Base-by-base conservation (phyloP, 1,140 invertebrate genomes). In the Drosophila neocordata region DNA sequence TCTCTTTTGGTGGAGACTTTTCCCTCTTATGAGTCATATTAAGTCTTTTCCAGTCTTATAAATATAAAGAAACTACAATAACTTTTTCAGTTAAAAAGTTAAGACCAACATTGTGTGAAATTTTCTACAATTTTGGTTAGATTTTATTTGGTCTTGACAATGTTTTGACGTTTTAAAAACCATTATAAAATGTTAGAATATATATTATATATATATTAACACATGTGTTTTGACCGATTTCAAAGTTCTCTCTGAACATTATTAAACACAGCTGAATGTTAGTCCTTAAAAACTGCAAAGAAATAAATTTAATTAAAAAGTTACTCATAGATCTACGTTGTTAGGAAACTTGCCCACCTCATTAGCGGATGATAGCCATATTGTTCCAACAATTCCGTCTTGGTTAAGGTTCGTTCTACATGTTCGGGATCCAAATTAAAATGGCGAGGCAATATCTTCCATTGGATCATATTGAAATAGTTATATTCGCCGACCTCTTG, bases 401-500 rank as follows among this genome's bases (percentile, higher is more conserved):
- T 83, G 51, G 79, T 69, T 7, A 79, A 20, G 8, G 83, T 88
- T 2, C 69, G 60, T 13, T 88, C 83, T 31, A 88, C 20, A 4
- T 77, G 56, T 0, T 72, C 65, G 48, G 79, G 73, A 8, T 61
- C 44, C 11, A 88, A 62, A 15, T 79, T 52, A n/a, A 88, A 88
- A 15, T 67, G 51, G 0, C 79, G 76, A 0, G 69, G 51, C 35
- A 73, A 15, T 6, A 88, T 73, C 24, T 63, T 51, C 83, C 83
- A 88, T 18, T 79, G 69, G 4, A 67, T 48, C 72, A 77, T 73
- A 31, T 88, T 88, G 15, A 88, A 88, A 15, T 89, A 88, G 41
- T 88, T 84, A 51, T 83, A 88, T 13, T 89, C 83, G 1, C 83
- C 83, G 3, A 60, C 62, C 48, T 89, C 83, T 44, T 71, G 73